These are phyloP conservation scores for Callipepla californica DNA, from an alignment of 2,113 vertebrate species.

Conservation along the genomic window DNA sequence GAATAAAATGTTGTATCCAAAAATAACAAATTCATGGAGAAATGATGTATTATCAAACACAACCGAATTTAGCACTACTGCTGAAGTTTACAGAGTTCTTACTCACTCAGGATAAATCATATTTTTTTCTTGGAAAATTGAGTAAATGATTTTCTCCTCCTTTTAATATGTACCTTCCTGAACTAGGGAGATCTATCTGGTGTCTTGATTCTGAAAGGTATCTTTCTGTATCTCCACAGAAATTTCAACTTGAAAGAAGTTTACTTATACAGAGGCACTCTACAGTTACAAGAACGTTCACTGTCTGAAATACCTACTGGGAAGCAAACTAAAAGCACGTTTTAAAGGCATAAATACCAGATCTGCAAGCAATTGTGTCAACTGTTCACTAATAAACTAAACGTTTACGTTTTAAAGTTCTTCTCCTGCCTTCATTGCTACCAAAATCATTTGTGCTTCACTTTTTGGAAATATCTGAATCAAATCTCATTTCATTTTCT, in stretches of 20 bases:
- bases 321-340: not conserved
- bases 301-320: not conserved
- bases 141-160: not conserved
- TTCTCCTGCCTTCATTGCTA: not conserved
- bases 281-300: not conserved
- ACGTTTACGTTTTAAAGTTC: not conserved
- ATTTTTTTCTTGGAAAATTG: not conserved
- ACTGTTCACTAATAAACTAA: not conserved
- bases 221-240: not conserved
- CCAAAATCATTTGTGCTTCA: not conserved
- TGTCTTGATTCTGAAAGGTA: not conserved
- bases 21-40: not conserved
- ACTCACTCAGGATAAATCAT: not conserved
- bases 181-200: not conserved
- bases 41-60: not conserved
- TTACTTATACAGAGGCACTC: not conserved
- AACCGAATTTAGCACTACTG: not conserved
- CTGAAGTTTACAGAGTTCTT: not conserved
- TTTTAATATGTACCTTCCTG: not conserved
- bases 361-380: not conserved
- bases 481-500: not conserved
- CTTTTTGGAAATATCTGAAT: not conserved
- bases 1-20: not conserved
- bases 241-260: not conserved
- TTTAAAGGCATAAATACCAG: not conserved